Evolutionary conservation across 2,113 vertebrate genomes (phyloP), one percentile per base, ranked within the genome.

Genomic region (Hypocryptadius cinnamomeus): DNA sequence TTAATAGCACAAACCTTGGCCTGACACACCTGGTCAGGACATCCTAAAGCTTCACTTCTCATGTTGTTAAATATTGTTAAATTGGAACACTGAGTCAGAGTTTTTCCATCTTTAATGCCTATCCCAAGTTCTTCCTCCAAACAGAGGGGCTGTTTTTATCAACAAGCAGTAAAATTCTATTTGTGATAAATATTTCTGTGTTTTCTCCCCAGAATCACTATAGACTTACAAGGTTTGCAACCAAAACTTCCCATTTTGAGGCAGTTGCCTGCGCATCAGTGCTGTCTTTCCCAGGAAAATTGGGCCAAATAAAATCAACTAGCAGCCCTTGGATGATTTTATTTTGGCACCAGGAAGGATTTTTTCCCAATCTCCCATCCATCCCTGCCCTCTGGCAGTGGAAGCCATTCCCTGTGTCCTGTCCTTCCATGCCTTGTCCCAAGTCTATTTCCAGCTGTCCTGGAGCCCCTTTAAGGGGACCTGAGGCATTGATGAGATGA

Each of bases 141-240:
- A 15, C 0, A 31, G 28, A 60, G 4, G 13, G 14, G 24, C 47
- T 69, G 31, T 1, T 71, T 85, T 51, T 50, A 25, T n/a, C 53
- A 68, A 4, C 8, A 44, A 68, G 22, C 56, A 54, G 15, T 17
- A 27, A 10, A 57, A 13, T 40, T 45, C 24, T n/a, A 1, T 50
- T 27, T 40, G 17, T 13, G 56, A 30, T 37, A 23, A 68, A 33
- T 30, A 79, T 17, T 83, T 54, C 16, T 39, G 28, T 40, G 11
- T 51, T 68, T 86, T 60, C 20, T 57, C 20, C 68, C 28, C 5
- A 8, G 9, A 86, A 15, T 40, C 39, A 10, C 33, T 31, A 1
- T 0, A 21, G 39, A 5, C 10, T 60, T 15, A 4, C 0, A 17
- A 51, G 37, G 5, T 59, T 56, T 86, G 2, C 6, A 42, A 11